A percentile compares a stretch with the other conserved stretches of the same genome.
These are phyloP conservation scores for Tenualosa thibaudeaui DNA, from an alignment of 2,797 vertebrate genomes.

Conservation along the genomic window DNA sequence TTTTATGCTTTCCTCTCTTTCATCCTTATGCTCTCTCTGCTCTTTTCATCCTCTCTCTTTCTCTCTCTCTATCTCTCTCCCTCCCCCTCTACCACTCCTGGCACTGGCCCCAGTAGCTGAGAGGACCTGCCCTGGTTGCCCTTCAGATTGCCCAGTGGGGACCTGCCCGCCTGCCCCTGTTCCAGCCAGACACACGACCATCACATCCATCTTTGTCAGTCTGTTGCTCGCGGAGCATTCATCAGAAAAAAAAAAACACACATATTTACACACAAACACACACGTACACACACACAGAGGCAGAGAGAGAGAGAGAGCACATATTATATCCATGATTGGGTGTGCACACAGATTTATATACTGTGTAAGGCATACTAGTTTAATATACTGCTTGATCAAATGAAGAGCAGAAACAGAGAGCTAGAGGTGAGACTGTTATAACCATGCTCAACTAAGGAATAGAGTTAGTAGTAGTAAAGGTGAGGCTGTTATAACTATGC, in stretches of 20 bases:
- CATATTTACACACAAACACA: constrained; percentile 25
- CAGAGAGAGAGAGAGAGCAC: background rate
- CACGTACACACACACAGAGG: background rate
- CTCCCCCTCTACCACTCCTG: constrained; percentile 6
- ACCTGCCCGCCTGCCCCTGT: constrained; percentile 60
- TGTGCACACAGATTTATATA: background rate
- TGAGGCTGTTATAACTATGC: no score
- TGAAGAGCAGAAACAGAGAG: background rate
- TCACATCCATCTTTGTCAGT: constrained; percentile 70
- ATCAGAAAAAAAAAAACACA: constrained; percentile 47
- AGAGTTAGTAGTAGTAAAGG: no score
- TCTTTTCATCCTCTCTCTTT: background rate
- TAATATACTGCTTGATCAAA: background rate
- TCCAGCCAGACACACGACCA: constrained; percentile 56
- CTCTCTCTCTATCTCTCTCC: constrained; percentile 1
- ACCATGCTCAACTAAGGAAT: no score
- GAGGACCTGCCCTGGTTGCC: constrained; percentile 57
- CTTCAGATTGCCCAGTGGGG: constrained; percentile 62
- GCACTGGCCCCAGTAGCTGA: constrained; percentile 33
- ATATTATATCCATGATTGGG: background rate
- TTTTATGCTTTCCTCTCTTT: constrained; percentile 20
- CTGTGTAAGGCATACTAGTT: background rate
- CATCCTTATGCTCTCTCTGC: constrained; percentile 3
- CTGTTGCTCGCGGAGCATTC: constrained; percentile 41
- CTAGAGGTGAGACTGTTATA: background rate